Percentiles rank a stretch among this genome's conserved stretches.
Conservation (phyloP, 2,113 vertebrate species). For the Morone chrysops region DNA sequence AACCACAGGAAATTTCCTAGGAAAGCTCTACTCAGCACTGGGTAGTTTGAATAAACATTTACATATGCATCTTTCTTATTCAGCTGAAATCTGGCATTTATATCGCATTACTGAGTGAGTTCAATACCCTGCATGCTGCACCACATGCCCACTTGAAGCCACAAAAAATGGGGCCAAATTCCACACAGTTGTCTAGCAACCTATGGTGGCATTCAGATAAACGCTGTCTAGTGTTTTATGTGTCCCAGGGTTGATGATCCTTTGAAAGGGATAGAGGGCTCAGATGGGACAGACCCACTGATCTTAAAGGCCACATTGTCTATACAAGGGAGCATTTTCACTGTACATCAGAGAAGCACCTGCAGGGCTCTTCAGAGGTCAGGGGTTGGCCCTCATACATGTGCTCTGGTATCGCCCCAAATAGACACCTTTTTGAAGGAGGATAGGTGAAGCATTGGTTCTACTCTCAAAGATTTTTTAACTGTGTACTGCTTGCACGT, state of each 20-base stretch:
- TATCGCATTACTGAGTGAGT: neutral
- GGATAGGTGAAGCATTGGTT: constrained; percentile 2
- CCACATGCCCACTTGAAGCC: neutral
- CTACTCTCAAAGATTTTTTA: neutral
- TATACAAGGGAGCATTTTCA: constrained; percentile 24
- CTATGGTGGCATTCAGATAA: constrained; percentile 48
- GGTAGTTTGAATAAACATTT: neutral
- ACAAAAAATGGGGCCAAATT: neutral
- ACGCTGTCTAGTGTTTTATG: constrained; percentile 36
- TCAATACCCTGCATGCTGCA: neutral
- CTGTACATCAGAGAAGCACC: constrained; percentile 55
- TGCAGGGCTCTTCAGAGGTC: constrained; percentile 33
- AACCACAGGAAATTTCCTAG: neutral
- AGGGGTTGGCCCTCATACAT: constrained; percentile 37
- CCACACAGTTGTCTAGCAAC: neutral
- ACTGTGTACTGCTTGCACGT: neutral
- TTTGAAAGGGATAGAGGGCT: constrained; percentile 63
- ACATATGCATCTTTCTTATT: neutral
- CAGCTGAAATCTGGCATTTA: neutral
- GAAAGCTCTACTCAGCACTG: neutral
- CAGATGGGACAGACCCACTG: constrained; percentile 40
- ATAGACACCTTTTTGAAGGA: constrained; percentile 31
- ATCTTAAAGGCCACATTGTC: constrained; percentile 69
- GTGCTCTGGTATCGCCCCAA: constrained; percentile 37
- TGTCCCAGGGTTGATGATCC: constrained; percentile 13